A percentile compares a stretch with the other conserved stretches of the same genome.
phyloP scores from a whole-genome alignment of 1,140 invertebrate genomes.

The Physella acuta region DNA sequence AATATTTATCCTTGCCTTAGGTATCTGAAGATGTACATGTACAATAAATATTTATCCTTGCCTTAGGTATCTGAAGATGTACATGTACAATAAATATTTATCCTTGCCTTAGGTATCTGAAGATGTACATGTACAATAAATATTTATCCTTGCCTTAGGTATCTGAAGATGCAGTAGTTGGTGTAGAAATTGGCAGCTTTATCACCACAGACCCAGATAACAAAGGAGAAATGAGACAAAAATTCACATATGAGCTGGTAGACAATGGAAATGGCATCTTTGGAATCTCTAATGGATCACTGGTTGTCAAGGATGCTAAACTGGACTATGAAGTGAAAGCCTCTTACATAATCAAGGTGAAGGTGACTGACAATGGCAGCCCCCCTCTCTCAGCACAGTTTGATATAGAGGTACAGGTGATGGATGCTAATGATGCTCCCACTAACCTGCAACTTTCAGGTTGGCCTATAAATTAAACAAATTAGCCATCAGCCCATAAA shows the following conservation, averaged over 20 bases:
- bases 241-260: conserved; percentile 30
- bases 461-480: neutral
- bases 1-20: too few species aligned
- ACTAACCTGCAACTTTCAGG: conserved; percentile 30
- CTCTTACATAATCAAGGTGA: conserved; percentile 27
- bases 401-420: conserved; percentile 28
- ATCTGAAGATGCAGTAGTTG: conserved; percentile 26
- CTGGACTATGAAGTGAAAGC: conserved; percentile 33
- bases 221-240: conserved; percentile 18
- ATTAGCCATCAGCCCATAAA: too few species aligned
- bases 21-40: too few species aligned
- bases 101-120: too few species aligned
- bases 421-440: conserved; percentile 38
- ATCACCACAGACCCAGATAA: conserved; percentile 35
- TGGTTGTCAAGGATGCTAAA: conserved; percentile 22
- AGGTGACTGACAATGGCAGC: conserved; percentile 31
- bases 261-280: conserved; percentile 27
- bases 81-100: too few species aligned
- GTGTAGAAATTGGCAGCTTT: conserved; percentile 28
- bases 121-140: too few species aligned
- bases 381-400: conserved; percentile 27
- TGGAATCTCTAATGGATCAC: conserved; percentile 10
- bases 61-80: too few species aligned
- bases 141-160: too few species aligned
- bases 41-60: too few species aligned